These are phyloP conservation scores for Rhinogobio ventralis DNA, from an alignment of 2,797 vertebrate genomes.

Conservation along the genomic window DNA sequence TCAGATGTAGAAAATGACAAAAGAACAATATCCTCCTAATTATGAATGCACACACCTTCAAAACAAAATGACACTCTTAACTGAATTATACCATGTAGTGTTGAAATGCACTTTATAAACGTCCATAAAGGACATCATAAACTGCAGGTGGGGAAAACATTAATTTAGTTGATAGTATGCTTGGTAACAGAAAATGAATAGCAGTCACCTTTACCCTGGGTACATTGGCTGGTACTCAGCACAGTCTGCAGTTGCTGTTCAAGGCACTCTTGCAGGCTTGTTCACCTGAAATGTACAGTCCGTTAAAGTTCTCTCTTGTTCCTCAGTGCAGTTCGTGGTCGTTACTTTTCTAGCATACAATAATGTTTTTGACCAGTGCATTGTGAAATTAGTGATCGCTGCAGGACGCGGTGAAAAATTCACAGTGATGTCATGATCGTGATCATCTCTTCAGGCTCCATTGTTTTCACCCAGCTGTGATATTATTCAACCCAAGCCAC, in stretches of 20 bases:
- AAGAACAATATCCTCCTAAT: not conserved
- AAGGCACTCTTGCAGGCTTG: slow-evolving; percentile 79
- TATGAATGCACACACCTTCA: not conserved
- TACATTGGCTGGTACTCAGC: slow-evolving; percentile 12
- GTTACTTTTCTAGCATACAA: slow-evolving; percentile 69
- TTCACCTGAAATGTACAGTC: slow-evolving; percentile 75
- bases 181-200: not conserved
- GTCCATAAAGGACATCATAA: slow-evolving; percentile 1
- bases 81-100: not conserved
- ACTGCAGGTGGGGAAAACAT: not conserved
- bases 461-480: not conserved
- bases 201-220: slow-evolving; percentile 24
- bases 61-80: slow-evolving; percentile 11
- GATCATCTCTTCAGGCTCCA: not conserved
- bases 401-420: slow-evolving; percentile 72
- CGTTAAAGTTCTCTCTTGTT: slow-evolving; percentile 66
- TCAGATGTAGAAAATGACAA: not conserved
- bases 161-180: not conserved
- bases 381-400: slow-evolving; percentile 58
- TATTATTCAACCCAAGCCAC: slow-evolving; percentile 4
- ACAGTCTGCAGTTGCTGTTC: slow-evolving; percentile 63
- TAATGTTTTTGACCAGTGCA: slow-evolving; percentile 62
- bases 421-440: slow-evolving; percentile 81
- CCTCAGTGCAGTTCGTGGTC: slow-evolving; percentile 67
- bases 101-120: slow-evolving; percentile 17